These are phyloP conservation scores for Zaprionus africanus DNA, from an alignment of 1,140 invertebrate genomes.

Conservation along the genomic window DNA sequence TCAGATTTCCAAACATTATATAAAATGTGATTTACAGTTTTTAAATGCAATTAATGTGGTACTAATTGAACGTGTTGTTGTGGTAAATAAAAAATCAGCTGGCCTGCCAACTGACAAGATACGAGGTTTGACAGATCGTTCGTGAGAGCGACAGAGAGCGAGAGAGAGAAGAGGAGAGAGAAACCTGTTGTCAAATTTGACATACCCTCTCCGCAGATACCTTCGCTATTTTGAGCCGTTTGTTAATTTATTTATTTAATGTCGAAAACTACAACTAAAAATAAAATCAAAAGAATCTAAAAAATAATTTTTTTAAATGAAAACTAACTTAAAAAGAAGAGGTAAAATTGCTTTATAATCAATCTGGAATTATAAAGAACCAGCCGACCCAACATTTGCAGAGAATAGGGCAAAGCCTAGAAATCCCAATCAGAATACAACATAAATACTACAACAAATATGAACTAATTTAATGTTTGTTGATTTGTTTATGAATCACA, in stretches of 20 bases:
- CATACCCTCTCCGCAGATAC: constrained; percentile 10
- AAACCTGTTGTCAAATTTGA: constrained; percentile 9
- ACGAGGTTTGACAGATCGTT: constrained; percentile 34
- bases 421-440: too few relatives aligned
- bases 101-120: constrained; percentile 39
- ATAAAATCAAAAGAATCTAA: too few relatives aligned
- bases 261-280: too few relatives aligned
- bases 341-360: too few relatives aligned
- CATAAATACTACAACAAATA: too few relatives aligned
- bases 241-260: not conserved
- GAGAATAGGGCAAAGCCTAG: too few relatives aligned
- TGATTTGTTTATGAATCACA: too few relatives aligned
- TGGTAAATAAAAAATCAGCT: constrained; percentile 72
- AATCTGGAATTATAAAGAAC: too few relatives aligned
- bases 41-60: constrained; percentile 10
- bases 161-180: constrained; percentile 27
- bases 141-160: constrained; percentile 13
- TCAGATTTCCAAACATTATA: constrained; percentile 75
- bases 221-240: not conserved
- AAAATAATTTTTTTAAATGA: too few relatives aligned
- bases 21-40: not conserved
- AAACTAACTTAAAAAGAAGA: too few relatives aligned
- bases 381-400: too few relatives aligned
- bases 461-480: too few relatives aligned
- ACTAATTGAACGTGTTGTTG: constrained; percentile 38